Base-by-base conservation (phyloP, 2,113 vertebrate species). In the Urocitellus parryii region DNA sequence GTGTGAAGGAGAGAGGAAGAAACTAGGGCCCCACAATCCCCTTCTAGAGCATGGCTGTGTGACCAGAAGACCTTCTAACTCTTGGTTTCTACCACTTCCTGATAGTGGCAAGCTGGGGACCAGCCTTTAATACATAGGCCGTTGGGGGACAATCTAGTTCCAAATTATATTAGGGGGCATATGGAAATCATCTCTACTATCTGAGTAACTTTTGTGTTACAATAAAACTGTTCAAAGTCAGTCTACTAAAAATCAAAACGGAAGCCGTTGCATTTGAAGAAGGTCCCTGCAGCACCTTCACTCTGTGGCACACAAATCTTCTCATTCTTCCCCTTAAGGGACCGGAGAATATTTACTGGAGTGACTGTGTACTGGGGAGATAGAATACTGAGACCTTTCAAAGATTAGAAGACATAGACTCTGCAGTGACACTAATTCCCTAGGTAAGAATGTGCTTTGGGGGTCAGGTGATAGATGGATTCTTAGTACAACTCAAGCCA, bases 21-120 rank as follows among this genome's bases (percentile, higher is more conserved):
- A 56, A 5, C 6, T 29, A 14, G 12, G 24, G 1, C 0, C 45
- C 4, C 11, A 24, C 27, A 24, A 12, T 24, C 9, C 7, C 16
- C 5, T 67, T 18, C 61, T 37, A 20, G 51, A 1, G 3, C 42
- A 4, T 42, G 12, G 13, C 34, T 17, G 8, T 27, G 51, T 22
- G 68, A 8, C 14, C 6, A 76, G 11, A 32, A 63, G 4, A 20
- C 5, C 7, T 45, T 2, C 24, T 24, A 58, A 22, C 58, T 24
- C 34, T 72, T 16, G 1, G 0, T 88, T 45, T 63, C 53, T 4
- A 16, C 74, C 17, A 11, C 0, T 0, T 63, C 6, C 25, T 5
- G 37, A 76, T 1, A 76, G 17, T 25, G 63, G 5, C 6, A 86
- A 39, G 10, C 7, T 45, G 22, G 2, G 39, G 39, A 20, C 0